Evolutionary conservation across 2,113 vertebrate genomes (phyloP), one percentile per base, ranked within the genome.

Genomic region (Larimichthys polyactis): DNA sequence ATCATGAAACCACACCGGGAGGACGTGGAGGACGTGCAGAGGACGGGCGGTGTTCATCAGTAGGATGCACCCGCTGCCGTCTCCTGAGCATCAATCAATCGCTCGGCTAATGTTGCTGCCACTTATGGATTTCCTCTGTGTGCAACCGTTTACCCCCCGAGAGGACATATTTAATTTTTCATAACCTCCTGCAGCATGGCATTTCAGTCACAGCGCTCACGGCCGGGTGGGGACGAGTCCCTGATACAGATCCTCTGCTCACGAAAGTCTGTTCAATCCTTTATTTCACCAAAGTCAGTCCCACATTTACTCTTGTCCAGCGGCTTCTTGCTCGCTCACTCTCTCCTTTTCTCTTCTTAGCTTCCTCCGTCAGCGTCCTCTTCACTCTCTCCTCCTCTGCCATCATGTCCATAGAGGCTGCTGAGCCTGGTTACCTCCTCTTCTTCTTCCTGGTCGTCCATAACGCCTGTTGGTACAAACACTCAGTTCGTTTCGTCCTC

Each of bases 81-180:
- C 85, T 81, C 77, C 71, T 51, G 14, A 75, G 69, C 72, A 22
- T 44, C 10, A 87, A 91, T 92, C 87, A 90, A 92, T 91, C 52
- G 11, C 63, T 49, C 29, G n/a, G 66, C 72, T 88, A 71, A 85
- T 81, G 65, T 65, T 87, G 72, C 78, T 82, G 69, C 79, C 59
- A 66, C 85, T 79, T 81, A 63, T 64, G 55, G 75, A 79, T 82
- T 64, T 54, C 24, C 54, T 75, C 29, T 59, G 58, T 57, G 57
- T 44, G 46, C 4, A 20, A 54, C 43, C 44, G 70, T 71, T 87
- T 82, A 9, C 74, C 71, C 78, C 70, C 78, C 24, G 43, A 68
- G 75, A 79, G 79, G 81, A 81, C 72, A 65, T 78, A 55, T 81
- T 94, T 85, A 89, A 93, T 90, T 90, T 91, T 94, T 94, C 82